These are phyloP conservation scores for Escarpia spicata DNA, from an alignment of 2,888 invertebrate genomes.

Conservation along the genomic window DNA sequence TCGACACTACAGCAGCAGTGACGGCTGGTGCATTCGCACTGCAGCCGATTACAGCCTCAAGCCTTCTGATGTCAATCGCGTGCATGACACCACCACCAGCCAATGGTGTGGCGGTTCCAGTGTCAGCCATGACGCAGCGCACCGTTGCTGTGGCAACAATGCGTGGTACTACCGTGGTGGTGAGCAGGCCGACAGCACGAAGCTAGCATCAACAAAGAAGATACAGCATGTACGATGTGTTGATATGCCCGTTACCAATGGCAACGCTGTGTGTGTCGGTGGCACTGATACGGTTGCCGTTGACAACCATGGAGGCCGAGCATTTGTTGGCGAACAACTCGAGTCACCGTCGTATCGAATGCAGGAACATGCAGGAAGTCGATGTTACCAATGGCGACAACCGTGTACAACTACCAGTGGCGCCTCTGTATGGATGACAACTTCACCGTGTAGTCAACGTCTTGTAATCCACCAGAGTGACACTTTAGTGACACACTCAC, in stretches of 20 bases:
- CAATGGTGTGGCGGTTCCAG: background rate
- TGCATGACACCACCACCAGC: background rate
- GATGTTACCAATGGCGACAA: background rate
- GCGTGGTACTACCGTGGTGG: background rate
- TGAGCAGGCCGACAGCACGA: background rate
- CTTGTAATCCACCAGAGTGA: too few relatives aligned
- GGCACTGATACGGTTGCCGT: background rate
- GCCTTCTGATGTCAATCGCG: background rate
- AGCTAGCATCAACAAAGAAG: background rate
- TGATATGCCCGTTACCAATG: slow-evolving; percentile 12
- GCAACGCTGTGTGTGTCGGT: background rate
- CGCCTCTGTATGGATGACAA: too few relatives aligned
- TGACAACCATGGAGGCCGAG: background rate
- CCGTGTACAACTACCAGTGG: background rate
- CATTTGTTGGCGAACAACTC: background rate
- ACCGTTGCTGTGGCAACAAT: background rate
- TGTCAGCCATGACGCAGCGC: background rate
- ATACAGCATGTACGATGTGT: background rate
- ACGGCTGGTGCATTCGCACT: background rate
- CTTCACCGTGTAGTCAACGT: too few relatives aligned
- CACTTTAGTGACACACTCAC: too few relatives aligned
- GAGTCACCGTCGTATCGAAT: background rate
- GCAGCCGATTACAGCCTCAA: background rate
- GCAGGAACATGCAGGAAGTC: background rate
- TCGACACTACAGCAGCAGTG: background rate